phyloP scores from a whole-genome alignment of 2,797 vertebrate species.

The Cynopterus sphinx region DNA sequence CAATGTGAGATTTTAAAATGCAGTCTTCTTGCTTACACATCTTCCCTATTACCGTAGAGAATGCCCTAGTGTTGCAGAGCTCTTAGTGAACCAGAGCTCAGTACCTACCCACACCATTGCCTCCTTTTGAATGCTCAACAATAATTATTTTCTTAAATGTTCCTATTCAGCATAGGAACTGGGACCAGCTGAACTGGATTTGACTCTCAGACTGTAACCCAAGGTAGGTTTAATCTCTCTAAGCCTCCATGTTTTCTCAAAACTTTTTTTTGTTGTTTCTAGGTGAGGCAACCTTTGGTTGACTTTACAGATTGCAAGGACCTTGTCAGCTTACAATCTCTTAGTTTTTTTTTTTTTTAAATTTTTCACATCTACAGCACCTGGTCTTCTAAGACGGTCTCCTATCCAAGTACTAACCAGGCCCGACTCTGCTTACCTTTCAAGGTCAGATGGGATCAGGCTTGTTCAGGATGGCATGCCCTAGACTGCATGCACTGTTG shows the following conservation, averaged over 20 bases:
- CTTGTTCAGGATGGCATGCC: too few species aligned
- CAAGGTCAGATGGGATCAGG: too few species aligned
- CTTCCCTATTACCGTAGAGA: background rate
- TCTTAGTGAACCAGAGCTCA: background rate
- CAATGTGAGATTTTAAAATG: background rate
- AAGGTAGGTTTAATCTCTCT: background rate
- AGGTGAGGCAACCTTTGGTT: too few species aligned
- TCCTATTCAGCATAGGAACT: background rate
- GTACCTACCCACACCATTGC: background rate
- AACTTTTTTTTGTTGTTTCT: too few species aligned
- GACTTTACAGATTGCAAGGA: too few species aligned
- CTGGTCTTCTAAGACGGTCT: too few species aligned
- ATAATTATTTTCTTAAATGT: constrained; percentile 11
- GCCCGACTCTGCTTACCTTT: too few species aligned
- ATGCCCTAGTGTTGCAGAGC: background rate
- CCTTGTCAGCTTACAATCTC: too few species aligned
- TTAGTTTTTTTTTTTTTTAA: too few species aligned
- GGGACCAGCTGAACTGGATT: background rate
- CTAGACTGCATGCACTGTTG: background rate
- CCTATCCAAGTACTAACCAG: too few species aligned
- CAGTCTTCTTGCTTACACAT: background rate
- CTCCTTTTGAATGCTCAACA: background rate
- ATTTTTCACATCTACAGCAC: too few species aligned
- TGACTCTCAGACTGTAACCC: background rate
- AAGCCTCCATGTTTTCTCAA: background rate